These are phyloP conservation scores for Zaprionus kolodkinae DNA, from an alignment of 1,140 invertebrate genomes.

Conservation along the genomic window DNA sequence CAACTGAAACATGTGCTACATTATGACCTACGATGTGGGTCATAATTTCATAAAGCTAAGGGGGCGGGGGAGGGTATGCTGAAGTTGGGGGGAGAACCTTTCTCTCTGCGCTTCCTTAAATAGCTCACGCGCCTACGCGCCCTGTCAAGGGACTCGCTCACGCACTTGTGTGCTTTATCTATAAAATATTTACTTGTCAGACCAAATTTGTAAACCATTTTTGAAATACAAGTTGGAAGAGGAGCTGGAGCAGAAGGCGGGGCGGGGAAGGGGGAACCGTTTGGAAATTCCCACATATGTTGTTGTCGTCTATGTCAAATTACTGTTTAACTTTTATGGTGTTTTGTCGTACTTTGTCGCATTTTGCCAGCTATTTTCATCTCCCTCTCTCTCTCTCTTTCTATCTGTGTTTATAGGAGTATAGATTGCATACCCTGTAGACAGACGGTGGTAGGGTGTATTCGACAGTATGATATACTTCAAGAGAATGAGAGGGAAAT, in stretches of 20 bases:
- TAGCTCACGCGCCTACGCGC: slow-evolving; percentile 44
- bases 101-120: slow-evolving; percentile 20
- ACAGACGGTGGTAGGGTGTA: background rate
- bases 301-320: slow-evolving; percentile 69
- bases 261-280: too few relatives aligned
- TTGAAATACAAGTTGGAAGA: slow-evolving; percentile 25
- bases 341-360: slow-evolving; percentile 71
- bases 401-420: slow-evolving; percentile 25
- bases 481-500: background rate
- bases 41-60: background rate
- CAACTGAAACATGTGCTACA: slow-evolving; percentile 35
- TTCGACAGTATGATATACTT: background rate
- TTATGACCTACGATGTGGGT: slow-evolving; percentile 59
- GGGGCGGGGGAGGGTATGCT: background rate
- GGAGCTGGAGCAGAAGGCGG: background rate
- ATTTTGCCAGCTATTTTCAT: slow-evolving; percentile 65
- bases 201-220: slow-evolving; percentile 62
- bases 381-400: slow-evolving; percentile 37
- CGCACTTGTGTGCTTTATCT: slow-evolving; percentile 70
- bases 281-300: slow-evolving; percentile 60
- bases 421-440: slow-evolving; percentile 13
- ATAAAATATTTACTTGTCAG: slow-evolving; percentile 59
- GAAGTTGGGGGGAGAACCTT: background rate
- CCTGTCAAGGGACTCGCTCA: slow-evolving; percentile 50
- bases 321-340: slow-evolving; percentile 80